These are phyloP conservation scores for Lepidocolaptes lacrymiger DNA, from an alignment of 2,797 vertebrate species.

Conservation along the genomic window DNA sequence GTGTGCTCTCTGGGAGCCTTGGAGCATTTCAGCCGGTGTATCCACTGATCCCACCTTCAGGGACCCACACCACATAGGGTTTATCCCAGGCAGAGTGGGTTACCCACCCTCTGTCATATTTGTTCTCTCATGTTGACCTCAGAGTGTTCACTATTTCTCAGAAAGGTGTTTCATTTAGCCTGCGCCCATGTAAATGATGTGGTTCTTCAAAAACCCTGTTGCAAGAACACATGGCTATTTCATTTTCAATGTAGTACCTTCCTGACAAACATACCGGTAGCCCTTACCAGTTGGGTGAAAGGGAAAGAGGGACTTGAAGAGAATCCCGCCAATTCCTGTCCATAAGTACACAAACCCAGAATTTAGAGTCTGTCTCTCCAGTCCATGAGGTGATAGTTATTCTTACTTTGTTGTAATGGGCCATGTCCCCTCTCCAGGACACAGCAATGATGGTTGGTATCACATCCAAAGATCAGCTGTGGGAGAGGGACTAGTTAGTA, in stretches of 20 bases:
- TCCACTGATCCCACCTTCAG: not conserved
- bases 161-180: not conserved
- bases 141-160: not conserved
- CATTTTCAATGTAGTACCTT: not conserved
- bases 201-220: not conserved
- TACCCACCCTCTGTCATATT: not conserved
- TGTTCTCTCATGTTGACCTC: not conserved
- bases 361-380: not conserved
- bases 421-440: not conserved
- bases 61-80: not conserved
- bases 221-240: not conserved
- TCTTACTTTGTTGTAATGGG: not conserved
- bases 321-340: not conserved
- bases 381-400: not conserved
- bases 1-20: not conserved
- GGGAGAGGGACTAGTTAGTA: not conserved
- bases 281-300: not conserved
- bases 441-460: not conserved
- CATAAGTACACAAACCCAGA: not conserved
- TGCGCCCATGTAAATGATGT: not conserved
- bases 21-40: not conserved
- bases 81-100: not conserved
- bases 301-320: not conserved
- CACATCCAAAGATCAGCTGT: not conserved
- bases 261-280: not conserved